Evolutionary conservation across 2,113 vertebrate species (phyloP).

Genomic region (Halcyon senegalensis): DNA sequence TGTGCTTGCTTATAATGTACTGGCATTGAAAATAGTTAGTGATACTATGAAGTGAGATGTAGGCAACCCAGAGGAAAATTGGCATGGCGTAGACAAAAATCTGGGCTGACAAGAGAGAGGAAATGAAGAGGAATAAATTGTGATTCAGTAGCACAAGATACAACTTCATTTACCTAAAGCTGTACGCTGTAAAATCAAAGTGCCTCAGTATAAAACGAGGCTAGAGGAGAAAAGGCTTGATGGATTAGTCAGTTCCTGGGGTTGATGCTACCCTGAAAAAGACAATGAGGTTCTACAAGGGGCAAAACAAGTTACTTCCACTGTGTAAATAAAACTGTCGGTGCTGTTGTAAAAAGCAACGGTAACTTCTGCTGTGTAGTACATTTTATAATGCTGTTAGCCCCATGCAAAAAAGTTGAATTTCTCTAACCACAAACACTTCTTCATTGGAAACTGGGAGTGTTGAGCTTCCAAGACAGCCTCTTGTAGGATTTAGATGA

Average conservation of each 20-base stretch:
- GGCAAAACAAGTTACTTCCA: accelerated
- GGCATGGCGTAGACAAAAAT: neutral
- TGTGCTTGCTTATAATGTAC: neutral
- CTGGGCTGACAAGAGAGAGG: neutral
- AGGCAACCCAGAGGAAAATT: neutral
- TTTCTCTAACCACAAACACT: neutral
- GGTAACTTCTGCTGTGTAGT: neutral
- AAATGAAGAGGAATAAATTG: neutral
- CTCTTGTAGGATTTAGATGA: neutral
- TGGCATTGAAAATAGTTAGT: neutral
- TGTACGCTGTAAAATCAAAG: neutral
- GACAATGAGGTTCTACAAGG: neutral
- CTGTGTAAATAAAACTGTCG: neutral
- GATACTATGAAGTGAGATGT: neutral
- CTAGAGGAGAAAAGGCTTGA: neutral
- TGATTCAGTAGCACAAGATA: neutral
- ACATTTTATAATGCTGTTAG: neutral
- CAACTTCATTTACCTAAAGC: neutral
- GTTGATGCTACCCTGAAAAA: neutral
- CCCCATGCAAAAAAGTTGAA: neutral
- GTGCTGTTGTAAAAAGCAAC: neutral
- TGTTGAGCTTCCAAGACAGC: neutral
- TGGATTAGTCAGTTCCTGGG: neutral
- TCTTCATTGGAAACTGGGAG: neutral
- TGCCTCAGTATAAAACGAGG: neutral